phyloP scores from a whole-genome alignment of 2,797 vertebrate genomes.

The Kryptopterus vitreolus region DNA sequence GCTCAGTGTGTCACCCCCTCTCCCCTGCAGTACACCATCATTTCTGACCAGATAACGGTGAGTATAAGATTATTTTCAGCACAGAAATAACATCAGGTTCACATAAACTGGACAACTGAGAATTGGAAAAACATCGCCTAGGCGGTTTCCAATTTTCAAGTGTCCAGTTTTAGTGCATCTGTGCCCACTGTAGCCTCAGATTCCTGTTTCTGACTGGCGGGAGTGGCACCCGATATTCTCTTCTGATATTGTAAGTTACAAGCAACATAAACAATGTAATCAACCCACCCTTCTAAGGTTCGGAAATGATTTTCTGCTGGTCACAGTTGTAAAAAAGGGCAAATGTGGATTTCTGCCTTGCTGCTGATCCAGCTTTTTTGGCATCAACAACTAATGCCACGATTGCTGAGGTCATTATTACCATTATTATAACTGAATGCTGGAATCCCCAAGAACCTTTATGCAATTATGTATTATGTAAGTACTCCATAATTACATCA shows the following conservation, averaged over 20 bases:
- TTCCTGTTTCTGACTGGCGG: not conserved
- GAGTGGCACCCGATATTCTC: not conserved
- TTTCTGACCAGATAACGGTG: not conserved
- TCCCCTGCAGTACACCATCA: not conserved
- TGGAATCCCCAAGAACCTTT: not conserved
- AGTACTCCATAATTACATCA: not conserved
- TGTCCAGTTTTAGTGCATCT: not conserved
- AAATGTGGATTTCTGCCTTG: constrained; percentile 4
- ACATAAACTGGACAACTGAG: not conserved
- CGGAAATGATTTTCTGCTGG: not conserved
- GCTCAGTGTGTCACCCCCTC: not conserved
- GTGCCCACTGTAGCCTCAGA: not conserved
- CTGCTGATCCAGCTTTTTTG: not conserved
- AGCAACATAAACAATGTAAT: too few species aligned
- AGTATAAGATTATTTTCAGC: not conserved
- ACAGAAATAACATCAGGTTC: not conserved
- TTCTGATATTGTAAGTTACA: not conserved
- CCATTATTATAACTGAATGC: too few species aligned
- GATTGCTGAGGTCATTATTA: not conserved
- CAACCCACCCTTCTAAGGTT: not conserved
- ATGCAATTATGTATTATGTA: too few species aligned
- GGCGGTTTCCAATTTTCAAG: not conserved
- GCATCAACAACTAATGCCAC: not conserved
- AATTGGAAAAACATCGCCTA: not conserved
- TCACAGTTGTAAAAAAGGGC: not conserved